Evolutionary conservation across 2,797 vertebrate genomes (phyloP), one percentile per base, ranked within the genome.

Genomic region (Holocentrus rufus): DNA sequence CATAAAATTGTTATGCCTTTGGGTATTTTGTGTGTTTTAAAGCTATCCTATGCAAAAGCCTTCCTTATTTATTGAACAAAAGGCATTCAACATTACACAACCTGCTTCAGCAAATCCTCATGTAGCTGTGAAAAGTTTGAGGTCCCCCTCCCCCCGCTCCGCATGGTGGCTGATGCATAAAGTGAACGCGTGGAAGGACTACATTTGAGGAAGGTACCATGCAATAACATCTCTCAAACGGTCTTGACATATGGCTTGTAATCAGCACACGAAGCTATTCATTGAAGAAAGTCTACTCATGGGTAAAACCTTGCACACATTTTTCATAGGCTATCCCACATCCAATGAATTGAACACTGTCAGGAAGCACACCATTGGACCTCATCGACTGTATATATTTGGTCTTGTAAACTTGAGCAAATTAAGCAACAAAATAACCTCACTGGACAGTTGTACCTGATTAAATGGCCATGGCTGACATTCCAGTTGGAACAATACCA

Each of bases 61-160:
- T 18, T 10, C 50, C 9, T 52, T 56, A 34, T 57, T 57, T 25
- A 17, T 11, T 18, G 80, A 82, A 74, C 64, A 78, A 27, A 22
- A 54, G 47, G 55, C 57, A 44, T 66, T 58, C 59, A 0, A 54
- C 55, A 75, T 87, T 75, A 85, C 69, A 87, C 82, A 82, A 84
- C 77, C 80, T 87, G 85, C 87, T 89, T 86, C 79, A 87, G 71
- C 83, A 81, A 76, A 75, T 18, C 79, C 80, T 86, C 88, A 85
- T 81, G 87, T 89, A 87, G 84, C 82, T 90, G 88, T 86, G 86
- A 92, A 84, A 86, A 86, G 75, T 90, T 88, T 55, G 68, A 79
- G 59, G 57, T 77, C 36, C 91, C 85, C 91, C 83, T 89, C 90
- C 92, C 94, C 93, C 93, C 86, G 63, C 55, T 85, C 87, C 90